Conservation (phyloP, 2,888 invertebrate genomes). For the Tillus elongatus region DNA sequence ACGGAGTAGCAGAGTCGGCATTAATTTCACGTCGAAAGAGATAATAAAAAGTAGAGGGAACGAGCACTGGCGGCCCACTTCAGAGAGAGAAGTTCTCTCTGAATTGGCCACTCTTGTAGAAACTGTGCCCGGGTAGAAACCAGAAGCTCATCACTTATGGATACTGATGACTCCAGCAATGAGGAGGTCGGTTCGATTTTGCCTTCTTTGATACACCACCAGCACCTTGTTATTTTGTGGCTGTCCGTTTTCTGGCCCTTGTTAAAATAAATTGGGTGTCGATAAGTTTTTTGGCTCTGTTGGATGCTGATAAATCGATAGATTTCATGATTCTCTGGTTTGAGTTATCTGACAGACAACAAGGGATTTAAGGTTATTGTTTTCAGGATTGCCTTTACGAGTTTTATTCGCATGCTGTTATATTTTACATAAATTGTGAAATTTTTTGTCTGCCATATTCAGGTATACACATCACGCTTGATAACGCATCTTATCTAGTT, state of each 20-base stretch:
- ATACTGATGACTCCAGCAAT: slow-evolving; percentile 68
- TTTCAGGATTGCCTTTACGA: too few relatives aligned
- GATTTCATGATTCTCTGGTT: too few relatives aligned
- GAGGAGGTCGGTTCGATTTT: slow-evolving; percentile 38
- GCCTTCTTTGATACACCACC: slow-evolving; percentile 29
- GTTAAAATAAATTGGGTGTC: slow-evolving; percentile 44
- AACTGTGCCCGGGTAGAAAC: too few relatives aligned
- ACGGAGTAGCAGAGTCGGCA: slow-evolving; percentile 27
- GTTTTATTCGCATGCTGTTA: too few relatives aligned
- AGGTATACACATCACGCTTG: too few relatives aligned
- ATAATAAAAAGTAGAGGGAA: slow-evolving; percentile 34
- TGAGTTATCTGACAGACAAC: too few relatives aligned
- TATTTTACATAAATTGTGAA: too few relatives aligned
- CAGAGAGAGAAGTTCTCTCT: slow-evolving; percentile 21
- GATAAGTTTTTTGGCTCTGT: too few relatives aligned
- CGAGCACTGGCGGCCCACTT: slow-evolving; percentile 27
- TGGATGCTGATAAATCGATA: too few relatives aligned
- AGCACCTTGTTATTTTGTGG: slow-evolving; percentile 37
- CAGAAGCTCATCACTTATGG: slow-evolving; percentile 59
- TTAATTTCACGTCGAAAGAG: slow-evolving; percentile 36
- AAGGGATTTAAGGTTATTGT: too few relatives aligned
- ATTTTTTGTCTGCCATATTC: too few relatives aligned
- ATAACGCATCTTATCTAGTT: too few relatives aligned
- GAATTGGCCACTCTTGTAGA: slow-evolving; percentile 8
- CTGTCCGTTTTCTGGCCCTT: slow-evolving; percentile 30